phyloP scores from a whole-genome alignment of 2,797 vertebrate species.

The Ctenosaura bakeri region DNA sequence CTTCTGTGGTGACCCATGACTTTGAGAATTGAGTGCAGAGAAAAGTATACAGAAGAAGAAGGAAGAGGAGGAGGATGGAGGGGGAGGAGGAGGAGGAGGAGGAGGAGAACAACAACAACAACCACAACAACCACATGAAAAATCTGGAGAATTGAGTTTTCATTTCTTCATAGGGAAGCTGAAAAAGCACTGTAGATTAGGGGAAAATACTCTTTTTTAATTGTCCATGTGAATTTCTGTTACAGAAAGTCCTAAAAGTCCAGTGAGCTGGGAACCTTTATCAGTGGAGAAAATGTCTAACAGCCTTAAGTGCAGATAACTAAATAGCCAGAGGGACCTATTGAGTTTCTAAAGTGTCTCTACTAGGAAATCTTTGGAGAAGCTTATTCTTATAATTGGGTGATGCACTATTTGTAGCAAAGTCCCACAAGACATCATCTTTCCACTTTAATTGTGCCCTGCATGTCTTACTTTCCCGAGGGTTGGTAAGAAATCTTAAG shows the following conservation, averaged over 20 bases:
- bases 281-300: neutral
- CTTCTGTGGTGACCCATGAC: neutral
- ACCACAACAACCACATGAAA: neutral
- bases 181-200: neutral
- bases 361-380: conserved; percentile 2
- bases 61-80: too few relatives aligned
- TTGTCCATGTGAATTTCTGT: conserved; percentile 16
- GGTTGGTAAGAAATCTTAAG: conserved; percentile 30
- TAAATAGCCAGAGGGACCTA: neutral
- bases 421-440: conserved; percentile 23
- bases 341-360: conserved; percentile 10
- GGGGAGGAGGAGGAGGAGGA: too few relatives aligned
- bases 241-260: neutral
- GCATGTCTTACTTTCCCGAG: conserved; percentile 19
- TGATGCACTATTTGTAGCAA: conserved; percentile 26
- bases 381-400: conserved; percentile 37
- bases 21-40: neutral
- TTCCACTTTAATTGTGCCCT: conserved; percentile 23
- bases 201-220: neutral
- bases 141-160: neutral
- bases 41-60: neutral
- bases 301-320: neutral
- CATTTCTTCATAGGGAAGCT: neutral
- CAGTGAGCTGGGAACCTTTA: neutral
- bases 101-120: too few relatives aligned